These are phyloP conservation scores for Myopa tessellatipennis DNA, from an alignment of 2,888 invertebrate species.

Conservation along the genomic window DNA sequence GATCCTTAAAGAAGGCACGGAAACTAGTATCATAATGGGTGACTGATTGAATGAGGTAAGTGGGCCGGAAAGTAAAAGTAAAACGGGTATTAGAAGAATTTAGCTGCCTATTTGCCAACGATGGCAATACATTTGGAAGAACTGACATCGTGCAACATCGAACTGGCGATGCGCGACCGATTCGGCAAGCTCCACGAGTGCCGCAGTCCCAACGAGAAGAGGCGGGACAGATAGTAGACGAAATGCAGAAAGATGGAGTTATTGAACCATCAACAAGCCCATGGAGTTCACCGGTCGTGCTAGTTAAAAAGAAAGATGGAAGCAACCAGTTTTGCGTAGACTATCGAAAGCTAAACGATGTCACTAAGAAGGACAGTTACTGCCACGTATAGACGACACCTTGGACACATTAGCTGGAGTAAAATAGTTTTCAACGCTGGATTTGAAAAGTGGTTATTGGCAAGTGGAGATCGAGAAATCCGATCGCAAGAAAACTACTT, in stretches of 20 bases:
- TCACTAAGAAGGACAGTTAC: conserved; percentile 30
- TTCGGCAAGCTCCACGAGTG: conserved; percentile 23
- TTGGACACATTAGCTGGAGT: conserved; percentile 47
- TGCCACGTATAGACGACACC: conserved; percentile 44
- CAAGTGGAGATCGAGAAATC: conserved; percentile 43
- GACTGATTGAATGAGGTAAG: too few relatives aligned
- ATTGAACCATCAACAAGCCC: conserved; percentile 38
- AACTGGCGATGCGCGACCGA: background rate
- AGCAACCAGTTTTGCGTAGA: conserved; percentile 11
- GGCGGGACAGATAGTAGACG: conserved; percentile 12
- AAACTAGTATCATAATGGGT: too few relatives aligned
- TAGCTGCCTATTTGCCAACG: too few relatives aligned
- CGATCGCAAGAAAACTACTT: conserved; percentile 34
- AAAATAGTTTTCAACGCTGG: conserved; percentile 14
- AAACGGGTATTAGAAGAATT: too few relatives aligned
- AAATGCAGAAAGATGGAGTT: conserved; percentile 27
- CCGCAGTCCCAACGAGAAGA: conserved; percentile 31
- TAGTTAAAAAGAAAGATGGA: background rate
- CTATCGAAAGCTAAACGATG: conserved; percentile 31
- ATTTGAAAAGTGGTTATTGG: conserved; percentile 47
- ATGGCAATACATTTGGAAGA: too few relatives aligned
- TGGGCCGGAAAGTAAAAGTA: too few relatives aligned
- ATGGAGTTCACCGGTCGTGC: conserved; percentile 28
- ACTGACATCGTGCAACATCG: too few relatives aligned
- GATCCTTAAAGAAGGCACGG: too few relatives aligned